Evolutionary conservation across 2,888 invertebrate genomes (phyloP), one percentile per base, ranked within the genome.

Genomic region (Hypomecis punctinalis): DNA sequence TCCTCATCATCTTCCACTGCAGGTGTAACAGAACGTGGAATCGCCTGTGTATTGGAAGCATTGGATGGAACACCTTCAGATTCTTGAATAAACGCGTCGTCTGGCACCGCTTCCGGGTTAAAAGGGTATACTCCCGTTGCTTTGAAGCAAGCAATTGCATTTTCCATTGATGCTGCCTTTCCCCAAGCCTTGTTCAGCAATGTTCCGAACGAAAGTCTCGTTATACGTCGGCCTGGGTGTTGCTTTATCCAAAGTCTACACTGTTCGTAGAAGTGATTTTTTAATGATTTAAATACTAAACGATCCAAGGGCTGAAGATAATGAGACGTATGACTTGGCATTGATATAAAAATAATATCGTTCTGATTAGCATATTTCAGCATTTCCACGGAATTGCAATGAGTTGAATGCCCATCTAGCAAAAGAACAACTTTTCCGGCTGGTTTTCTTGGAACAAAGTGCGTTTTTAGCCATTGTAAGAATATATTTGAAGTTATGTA

Each of bases 241-340:
- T 33, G 33, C 1, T 69, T 73, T 47, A 73, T 53, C 69, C 62
- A 72, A 36, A 70, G 60, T 45, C 65, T 58, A 42, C 69, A 67
- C 60, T 65, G 49, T 61, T 72, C 70, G 51, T 72, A 71, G 54
- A 67, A 71, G 53, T 73, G 68, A 9, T 48, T 69, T 73, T 81
- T 82, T 49, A 81, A 55, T 60, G 77, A 76, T 60, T 73, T 73
- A 61, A 75, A 75, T 33, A 76, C 65, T 7, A 70, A 36, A 13
- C 57, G 46, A 56, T 70, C 69, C 9, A 71, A 49, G 3, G 72
- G 73, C 52, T 73, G 71, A 10, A 72, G 60, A 61, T 61, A 69
- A 45, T 71, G 71, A 9, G 72, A 65, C n/a, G 70, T 72, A 57
- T 73, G 70, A 46, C 66, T 67, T 9, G 69, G 73, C 46, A 71